Evolutionary conservation across 2,797 vertebrate species (phyloP).

Genomic region (Ptychadena robeensis): DNA sequence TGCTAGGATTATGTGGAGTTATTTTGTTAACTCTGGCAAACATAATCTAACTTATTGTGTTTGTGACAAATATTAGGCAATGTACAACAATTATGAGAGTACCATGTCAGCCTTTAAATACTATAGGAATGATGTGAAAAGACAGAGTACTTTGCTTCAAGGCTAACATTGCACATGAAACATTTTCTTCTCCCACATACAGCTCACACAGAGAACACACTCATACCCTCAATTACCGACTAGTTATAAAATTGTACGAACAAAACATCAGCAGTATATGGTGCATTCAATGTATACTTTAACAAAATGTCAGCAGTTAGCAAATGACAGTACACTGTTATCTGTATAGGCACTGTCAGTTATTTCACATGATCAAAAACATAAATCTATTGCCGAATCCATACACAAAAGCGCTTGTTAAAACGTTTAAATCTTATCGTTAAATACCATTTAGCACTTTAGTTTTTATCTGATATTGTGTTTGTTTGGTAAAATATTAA

Average conservation of each 20-base stretch:
- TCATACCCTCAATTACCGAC: slow-evolving; percentile 15
- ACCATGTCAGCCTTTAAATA: not conserved
- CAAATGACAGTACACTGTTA: slow-evolving; percentile 15
- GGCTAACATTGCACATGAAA: not conserved
- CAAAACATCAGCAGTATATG: not conserved
- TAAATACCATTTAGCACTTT: not conserved
- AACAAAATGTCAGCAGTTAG: not conserved
- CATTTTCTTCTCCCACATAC: slow-evolving; percentile 19
- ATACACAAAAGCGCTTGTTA: not conserved
- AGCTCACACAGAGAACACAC: slow-evolving; percentile 21
- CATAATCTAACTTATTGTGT: slow-evolving; percentile 31
- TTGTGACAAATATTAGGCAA: slow-evolving; percentile 35
- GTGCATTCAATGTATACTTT: not conserved
- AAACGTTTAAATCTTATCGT: not conserved
- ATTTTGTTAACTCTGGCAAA: slow-evolving; percentile 41
- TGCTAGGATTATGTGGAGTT: slow-evolving; percentile 41
- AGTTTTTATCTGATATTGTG: not conserved
- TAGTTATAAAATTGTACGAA: slow-evolving; percentile 1
- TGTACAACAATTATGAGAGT: slow-evolving; percentile 23
- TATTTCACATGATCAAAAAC: slow-evolving; percentile 16
- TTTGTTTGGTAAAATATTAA: too few species aligned
- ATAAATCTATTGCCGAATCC: not conserved
- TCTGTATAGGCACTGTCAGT: not conserved
- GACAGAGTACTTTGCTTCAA: slow-evolving; percentile 2
- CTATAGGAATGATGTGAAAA: not conserved